A percentile compares a stretch with the other conserved stretches of the same genome.
Evolutionary conservation across 2,888 invertebrate genomes (phyloP).

Genomic region (Cynaeus angustus): DNA sequence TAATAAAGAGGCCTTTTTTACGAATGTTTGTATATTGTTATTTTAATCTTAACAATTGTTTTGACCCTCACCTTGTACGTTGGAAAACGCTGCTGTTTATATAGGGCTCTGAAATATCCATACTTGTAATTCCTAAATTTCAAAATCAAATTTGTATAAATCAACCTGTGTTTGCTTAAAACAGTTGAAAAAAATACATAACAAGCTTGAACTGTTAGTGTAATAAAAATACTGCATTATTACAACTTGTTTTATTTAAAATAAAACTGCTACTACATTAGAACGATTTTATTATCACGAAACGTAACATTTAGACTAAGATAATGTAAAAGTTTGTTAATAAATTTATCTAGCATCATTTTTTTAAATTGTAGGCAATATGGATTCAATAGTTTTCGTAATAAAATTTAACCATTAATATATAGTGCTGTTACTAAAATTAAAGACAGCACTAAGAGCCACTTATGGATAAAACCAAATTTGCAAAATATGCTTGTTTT

Average conservation of each 20-base stretch:
- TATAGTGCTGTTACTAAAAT: no score
- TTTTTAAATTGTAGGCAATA: no score
- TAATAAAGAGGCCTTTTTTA: constrained; percentile 48
- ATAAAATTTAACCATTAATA: no score
- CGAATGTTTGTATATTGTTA: constrained; percentile 44
- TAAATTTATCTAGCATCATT: no score
- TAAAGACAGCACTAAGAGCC: no score
- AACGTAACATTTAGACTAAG: no score
- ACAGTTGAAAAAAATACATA: constrained; percentile 34
- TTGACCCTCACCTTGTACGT: constrained; percentile 5
- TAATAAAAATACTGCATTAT: constrained; percentile 47
- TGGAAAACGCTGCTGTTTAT: constrained; percentile 6
- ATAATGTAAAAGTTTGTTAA: no score
- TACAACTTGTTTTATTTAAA: constrained; percentile 39
- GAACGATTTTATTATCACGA: background rate
- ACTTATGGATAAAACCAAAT: no score
- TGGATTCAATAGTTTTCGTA: no score
- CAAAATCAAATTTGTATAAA: constrained; percentile 33
- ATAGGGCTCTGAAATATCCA: background rate
- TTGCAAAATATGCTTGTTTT: no score
- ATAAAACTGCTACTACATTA: constrained; percentile 13
- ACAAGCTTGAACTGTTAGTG: constrained; percentile 45
- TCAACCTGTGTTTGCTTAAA: constrained; percentile 29
- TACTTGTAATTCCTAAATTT: constrained; percentile 1
- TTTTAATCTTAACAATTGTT: background rate